These are phyloP conservation scores for Lordiphosa andalusiaca DNA, from an alignment of 2,888 invertebrate genomes.

Conservation along the genomic window DNA sequence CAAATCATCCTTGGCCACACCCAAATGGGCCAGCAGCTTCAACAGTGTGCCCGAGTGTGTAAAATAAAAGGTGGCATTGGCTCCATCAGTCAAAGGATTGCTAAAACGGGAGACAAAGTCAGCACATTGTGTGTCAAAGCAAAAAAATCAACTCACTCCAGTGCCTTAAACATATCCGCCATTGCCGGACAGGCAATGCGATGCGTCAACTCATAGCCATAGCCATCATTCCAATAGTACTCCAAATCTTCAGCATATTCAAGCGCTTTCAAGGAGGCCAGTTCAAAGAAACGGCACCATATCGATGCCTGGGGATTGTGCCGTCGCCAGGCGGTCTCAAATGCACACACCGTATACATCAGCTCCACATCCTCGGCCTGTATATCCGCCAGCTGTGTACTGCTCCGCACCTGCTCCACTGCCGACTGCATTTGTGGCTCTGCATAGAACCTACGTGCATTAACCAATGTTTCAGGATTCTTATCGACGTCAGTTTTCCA, in stretches of 20 bases:
- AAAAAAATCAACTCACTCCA: conserved; percentile 82
- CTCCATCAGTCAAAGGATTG: conserved; percentile 16
- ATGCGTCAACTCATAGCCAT: conserved; percentile 87
- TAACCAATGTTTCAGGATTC: conserved; percentile 83
- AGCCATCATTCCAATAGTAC: conserved; percentile 91
- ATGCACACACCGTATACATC: conserved; percentile 88
- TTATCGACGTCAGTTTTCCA: conserved; percentile 87
- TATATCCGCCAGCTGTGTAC: conserved; percentile 83
- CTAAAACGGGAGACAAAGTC: too few species aligned
- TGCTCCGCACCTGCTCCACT: conserved; percentile 81
- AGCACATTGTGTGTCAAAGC: neutral
- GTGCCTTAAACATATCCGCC: conserved; percentile 85
- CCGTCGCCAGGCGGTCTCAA: conserved; percentile 90
- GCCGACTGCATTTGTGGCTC: conserved; percentile 82
- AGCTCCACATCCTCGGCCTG: conserved; percentile 83
- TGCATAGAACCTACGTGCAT: conserved; percentile 82
- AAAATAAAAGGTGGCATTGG: conserved; percentile 85
- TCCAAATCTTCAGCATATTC: conserved; percentile 90
- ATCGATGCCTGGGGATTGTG: conserved; percentile 82
- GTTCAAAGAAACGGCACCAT: conserved; percentile 89
- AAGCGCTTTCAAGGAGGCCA: conserved; percentile 83
- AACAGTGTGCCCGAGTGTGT: conserved; percentile 91
- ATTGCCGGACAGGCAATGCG: conserved; percentile 88
- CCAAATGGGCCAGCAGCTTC: conserved; percentile 87
- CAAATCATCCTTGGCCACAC: conserved; percentile 85